Evolutionary conservation across 2,888 invertebrate genomes (phyloP), one percentile per base, ranked within the genome.

Genomic region (Globia sparganii): DNA sequence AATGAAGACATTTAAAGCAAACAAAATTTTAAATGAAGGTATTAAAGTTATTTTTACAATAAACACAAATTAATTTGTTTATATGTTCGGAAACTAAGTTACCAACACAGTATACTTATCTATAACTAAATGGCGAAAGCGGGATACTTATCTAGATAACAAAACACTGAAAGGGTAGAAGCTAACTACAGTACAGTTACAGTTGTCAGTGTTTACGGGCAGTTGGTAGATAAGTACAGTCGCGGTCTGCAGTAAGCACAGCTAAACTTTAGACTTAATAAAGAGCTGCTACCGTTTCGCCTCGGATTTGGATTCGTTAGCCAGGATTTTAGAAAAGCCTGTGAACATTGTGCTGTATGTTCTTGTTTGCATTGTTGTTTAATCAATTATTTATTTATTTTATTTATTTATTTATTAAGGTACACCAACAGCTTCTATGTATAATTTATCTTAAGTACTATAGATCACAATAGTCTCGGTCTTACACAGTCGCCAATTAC

Each of bases 251-350:
- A 46, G 46, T 72, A 31, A 72, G 56, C 64, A 43, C 46, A 0
- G 81, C 56, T 46, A 34, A 80, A 78, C 64, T 80, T 65, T 80
- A 4, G 56, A 80, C 58, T 65, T 78, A 58, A 80, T 80, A 58
- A 25, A 64, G 40, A 46, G 64, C 40, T 56, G 31, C 5, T 79
- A 43, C 43, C 5, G 31, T 80, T 64, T 18, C 31, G 15, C 21
- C 40, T 73, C 46, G 81, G 64, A 40, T 78, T 72, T 65, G 28
- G 4, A 28, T 78, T 72, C 81, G 64, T 80, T 78, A 58, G 40
- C 18, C 1, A 28, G 73, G 81, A 72, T 80, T 78, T 65, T 65
- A 58, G 49, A n/a, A 49, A 71, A 56, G 21, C 46, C n/a, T 15
- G 6, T 4, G 25, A 11, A 6, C 37, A 9, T 13, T 18, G 25